Base-by-base conservation (phyloP, 2,888 invertebrate genomes). In the Ctenicera cuprea region DNA sequence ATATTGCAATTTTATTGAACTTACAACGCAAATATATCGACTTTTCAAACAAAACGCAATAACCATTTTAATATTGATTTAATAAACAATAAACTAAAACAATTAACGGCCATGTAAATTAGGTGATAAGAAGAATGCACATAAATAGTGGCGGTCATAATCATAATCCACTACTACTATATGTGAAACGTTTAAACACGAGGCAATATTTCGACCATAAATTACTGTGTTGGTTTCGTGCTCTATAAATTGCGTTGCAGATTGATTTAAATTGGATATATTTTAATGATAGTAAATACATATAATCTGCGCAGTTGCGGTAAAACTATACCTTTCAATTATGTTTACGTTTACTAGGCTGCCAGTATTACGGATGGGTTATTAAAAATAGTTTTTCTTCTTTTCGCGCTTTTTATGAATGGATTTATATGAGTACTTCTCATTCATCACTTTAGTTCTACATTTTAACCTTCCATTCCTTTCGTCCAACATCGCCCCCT, bases 61-160 rank as follows among this genome's bases (percentile, higher is more conserved):
- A 41, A 61, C 14, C n/a, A 41, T 61, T 61, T 61, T 61, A 61
- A 14, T 63, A 63, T 63, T 63, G 30, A 63, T 63, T 54, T 48
- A 48, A 63, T 26, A 33, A 63, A 63, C 63, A 48, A 48, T 63
- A 61, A 62, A 63, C 48, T 12, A 18, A 48, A 48, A 48, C 63
- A 48, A 48, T 48, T 63, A 48, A 63, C 63, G 63, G 16, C n/a
- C 63, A 63, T 63, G 63, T 30, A 63, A 45, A 63, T 63, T 63
- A 48, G 63, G 63, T 45, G 63, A 63, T 63, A 63, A 63, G 45
- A 63, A 63, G 63, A 63, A 63, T 18, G 26, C 30, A 26, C 63
- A 45, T 63, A 45, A 63, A 63, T 43, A 43, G 41, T 11, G 41
- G 12, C n/a, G 63, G 30, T 48, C 63, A 33, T 63, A 63, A 63